Base-by-base conservation (phyloP, 2,113 vertebrate genomes). In the Hylia prasina region DNA sequence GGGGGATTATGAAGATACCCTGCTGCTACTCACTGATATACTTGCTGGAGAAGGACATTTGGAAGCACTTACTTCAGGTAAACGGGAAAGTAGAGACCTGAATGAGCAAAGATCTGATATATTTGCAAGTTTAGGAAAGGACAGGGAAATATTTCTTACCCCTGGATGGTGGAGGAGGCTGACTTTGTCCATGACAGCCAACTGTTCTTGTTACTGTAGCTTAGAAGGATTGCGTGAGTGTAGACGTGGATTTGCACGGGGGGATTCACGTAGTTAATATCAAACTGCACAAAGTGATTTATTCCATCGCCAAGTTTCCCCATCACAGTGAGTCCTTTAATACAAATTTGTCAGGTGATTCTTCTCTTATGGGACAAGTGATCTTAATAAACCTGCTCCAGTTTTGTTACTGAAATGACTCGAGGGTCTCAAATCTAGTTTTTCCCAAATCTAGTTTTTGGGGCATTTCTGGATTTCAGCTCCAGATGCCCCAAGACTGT, bases 261-360 rank as follows among this genome's bases (percentile, higher is more conserved):
- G 4, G 83, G 96, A 17, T 87, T 84, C 95, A 30, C 56, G 10
- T 97, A 97, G 61, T 7, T 78, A 68, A 98, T 65, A 21, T 94
- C 33, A 21, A 98, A 95, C 90, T 95, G 82, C 7, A 77, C 82
- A 81, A 98, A 98, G 31, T 30, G 77, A 18, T 73, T 50, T 13
- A 4, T 70, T n/a, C 82, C 64, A 24, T 33, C 39, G 28, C 95
- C 88, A 33, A 95, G 93, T 13, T 92, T 89, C 37, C 97, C 97
- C 2, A 0, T 94, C 82, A 98, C 92, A 21, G 87, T 42, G 72
- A 98, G 40, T 40, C 97, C 98, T 98, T 88, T 37, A 87, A 89
- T 15, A 47, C 25, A 86, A 45, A 83, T 35, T 44, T 68, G 58
- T 90, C 42, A 80, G 30, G 54, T 72, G 42, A 77, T 35, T 4